Evolutionary conservation across 1,140 invertebrate species (phyloP).

Genomic region (Heliconius melpomene): DNA sequence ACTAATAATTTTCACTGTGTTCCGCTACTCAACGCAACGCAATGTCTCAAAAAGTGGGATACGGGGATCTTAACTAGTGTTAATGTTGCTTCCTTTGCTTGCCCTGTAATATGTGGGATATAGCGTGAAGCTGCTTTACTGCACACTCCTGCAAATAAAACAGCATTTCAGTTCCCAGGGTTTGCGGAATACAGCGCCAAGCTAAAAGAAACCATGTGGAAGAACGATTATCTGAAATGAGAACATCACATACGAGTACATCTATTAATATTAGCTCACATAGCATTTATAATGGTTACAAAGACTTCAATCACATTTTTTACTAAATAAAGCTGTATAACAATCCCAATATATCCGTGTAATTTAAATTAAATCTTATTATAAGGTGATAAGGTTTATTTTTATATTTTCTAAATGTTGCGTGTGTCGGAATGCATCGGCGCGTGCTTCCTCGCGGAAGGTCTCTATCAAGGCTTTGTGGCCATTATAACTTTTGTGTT

Average conservation of each 20-base stretch:
- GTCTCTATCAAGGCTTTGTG: constrained; percentile 52
- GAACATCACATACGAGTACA: too few relatives aligned
- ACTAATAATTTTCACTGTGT: too few relatives aligned
- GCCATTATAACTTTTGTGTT: constrained; percentile 13
- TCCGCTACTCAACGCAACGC: too few relatives aligned
- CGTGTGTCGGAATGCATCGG: constrained; percentile 39
- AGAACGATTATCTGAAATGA: too few relatives aligned
- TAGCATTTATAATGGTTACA: neutral
- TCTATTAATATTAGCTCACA: neutral
- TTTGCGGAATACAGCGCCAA: neutral
- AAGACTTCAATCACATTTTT: neutral
- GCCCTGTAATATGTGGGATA: too few relatives aligned
- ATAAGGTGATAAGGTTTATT: neutral
- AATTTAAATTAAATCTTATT: constrained; percentile 10
- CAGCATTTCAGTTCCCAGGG: neutral
- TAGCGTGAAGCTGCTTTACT: too few relatives aligned
- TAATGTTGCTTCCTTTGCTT: too few relatives aligned
- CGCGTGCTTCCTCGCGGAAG: constrained; percentile 52
- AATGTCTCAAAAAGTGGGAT: too few relatives aligned
- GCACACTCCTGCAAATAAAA: too few relatives aligned
- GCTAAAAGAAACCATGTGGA: neutral
- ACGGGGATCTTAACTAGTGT: too few relatives aligned
- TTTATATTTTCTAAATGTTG: constrained; percentile 4
- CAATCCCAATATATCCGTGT: neutral
- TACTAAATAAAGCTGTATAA: constrained; percentile 6